A percentile compares a stretch with the other conserved stretches of the same genome.
These are phyloP conservation scores for Sternarchorhynchus goeldii DNA, from an alignment of 2,797 vertebrate genomes.

Conservation along the genomic window DNA sequence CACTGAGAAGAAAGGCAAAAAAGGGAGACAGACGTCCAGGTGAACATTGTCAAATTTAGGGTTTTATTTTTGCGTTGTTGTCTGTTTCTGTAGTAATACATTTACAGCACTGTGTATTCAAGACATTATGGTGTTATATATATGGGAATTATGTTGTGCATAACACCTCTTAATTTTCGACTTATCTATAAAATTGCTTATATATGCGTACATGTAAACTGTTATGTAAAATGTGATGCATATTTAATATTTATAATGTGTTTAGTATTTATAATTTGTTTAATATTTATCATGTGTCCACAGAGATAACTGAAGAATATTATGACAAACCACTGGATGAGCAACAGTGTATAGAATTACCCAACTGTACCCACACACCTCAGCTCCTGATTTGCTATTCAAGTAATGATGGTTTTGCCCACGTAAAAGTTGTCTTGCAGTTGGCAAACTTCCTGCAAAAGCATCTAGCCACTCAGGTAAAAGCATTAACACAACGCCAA, in stretches of 20 bases:
- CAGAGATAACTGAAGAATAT: constrained; percentile 63
- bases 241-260: background rate
- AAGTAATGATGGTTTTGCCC: constrained; percentile 69
- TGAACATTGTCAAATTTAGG: background rate
- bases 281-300: background rate
- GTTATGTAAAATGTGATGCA: background rate
- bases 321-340: constrained; percentile 54
- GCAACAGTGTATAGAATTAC: constrained; percentile 45
- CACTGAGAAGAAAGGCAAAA: constrained; percentile 25
- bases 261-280: background rate
- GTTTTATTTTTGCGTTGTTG: background rate
- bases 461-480: constrained; percentile 78
- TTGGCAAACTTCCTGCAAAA: constrained; percentile 76
- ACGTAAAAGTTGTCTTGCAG: constrained; percentile 72
- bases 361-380: constrained; percentile 61
- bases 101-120: background rate
- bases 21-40: constrained; percentile 39
- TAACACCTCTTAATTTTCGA: background rate
- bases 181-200: background rate
- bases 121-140: too few species aligned
- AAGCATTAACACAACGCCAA: constrained; percentile 47
- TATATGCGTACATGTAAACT: background rate
- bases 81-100: background rate
- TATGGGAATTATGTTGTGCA: too few species aligned
- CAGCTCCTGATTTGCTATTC: constrained; percentile 80